Conservation (phyloP, 92 coral and sea anemone genomes). For the Palythoa heliodiscus region DNA sequence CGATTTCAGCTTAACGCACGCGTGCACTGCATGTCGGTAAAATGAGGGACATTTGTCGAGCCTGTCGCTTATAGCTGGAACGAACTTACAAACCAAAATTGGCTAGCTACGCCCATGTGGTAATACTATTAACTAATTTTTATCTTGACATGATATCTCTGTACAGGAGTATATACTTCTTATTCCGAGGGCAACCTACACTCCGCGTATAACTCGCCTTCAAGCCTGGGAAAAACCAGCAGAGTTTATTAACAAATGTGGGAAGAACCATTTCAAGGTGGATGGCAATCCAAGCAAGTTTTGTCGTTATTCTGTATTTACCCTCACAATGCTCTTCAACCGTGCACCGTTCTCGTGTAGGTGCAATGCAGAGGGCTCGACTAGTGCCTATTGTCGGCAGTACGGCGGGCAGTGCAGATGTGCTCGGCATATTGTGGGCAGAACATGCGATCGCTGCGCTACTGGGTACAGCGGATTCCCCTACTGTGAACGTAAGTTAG, state of each 20-base stretch:
- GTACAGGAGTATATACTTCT: conserved; percentile 69
- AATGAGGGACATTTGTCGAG: no score
- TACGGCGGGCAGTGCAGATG: conserved; percentile 93
- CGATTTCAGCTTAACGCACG: no score
- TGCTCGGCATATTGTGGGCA: conserved; percentile 76
- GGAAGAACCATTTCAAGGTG: conserved; percentile 67
- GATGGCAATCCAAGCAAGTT: conserved; percentile 48
- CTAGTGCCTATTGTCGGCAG: conserved; percentile 64
- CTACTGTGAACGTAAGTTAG: conserved; percentile 84
- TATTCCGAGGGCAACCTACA: conserved; percentile 63
- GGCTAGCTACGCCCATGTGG: no score
- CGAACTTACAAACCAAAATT: no score
- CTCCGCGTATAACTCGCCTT: conserved; percentile 62
- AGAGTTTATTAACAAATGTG: conserved; percentile 72
- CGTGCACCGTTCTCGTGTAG: conserved; percentile 69
- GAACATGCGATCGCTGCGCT: conserved; percentile 81
- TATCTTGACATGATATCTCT: background rate
- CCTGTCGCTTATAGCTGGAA: no score
- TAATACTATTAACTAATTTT: background rate
- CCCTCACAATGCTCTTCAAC: conserved; percentile 77
- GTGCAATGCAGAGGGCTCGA: conserved; percentile 80
- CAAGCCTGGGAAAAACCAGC: conserved; percentile 65
- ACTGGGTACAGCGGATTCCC: conserved; percentile 86
- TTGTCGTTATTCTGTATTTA: conserved; percentile 73
- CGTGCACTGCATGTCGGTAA: no score